Evolutionary conservation across 1,140 invertebrate genomes (phyloP).

Genomic region (Tetragonula clypearis): DNA sequence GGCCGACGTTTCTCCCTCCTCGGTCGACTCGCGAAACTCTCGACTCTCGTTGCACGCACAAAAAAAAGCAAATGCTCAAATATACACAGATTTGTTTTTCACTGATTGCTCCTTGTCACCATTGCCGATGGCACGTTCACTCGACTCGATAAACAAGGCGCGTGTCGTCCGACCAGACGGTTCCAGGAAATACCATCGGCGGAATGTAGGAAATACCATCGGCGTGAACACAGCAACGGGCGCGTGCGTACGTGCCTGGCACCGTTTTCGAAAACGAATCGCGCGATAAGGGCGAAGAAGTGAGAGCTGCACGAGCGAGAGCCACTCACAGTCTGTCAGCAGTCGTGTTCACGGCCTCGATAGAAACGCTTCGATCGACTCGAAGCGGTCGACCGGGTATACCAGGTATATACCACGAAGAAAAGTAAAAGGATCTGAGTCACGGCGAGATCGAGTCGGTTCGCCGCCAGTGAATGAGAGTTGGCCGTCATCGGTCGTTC

Average conservation of each 20-base stretch:
- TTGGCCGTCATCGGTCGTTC: neutral
- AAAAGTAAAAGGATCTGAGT: conserved; percentile 50
- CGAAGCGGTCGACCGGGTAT: neutral
- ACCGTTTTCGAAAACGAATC: neutral
- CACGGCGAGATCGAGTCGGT: conserved; percentile 19
- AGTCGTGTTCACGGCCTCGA: neutral
- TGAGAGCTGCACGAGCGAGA: neutral
- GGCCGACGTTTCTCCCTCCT: neutral
- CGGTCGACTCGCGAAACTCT: no score
- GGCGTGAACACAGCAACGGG: neutral
- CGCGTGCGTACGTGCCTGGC: no score
- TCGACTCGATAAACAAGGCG: neutral
- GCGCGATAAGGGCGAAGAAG: conserved; percentile 2
- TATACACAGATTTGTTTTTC: neutral
- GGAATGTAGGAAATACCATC: neutral
- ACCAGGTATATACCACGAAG: conserved; percentile 18
- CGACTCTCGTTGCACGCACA: neutral
- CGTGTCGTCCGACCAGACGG: neutral
- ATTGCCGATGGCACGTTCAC: neutral
- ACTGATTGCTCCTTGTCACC: neutral
- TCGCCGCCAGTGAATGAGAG: neutral
- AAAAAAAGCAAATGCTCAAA: neutral
- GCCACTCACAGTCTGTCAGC: no score
- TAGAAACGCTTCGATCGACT: conserved; percentile 2
- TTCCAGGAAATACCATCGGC: neutral